Percentiles rank a stretch among this genome's conserved stretches.
Evolutionary conservation across 2,888 invertebrate species (phyloP).

Genomic region (Hydrotaea diabolus): DNA sequence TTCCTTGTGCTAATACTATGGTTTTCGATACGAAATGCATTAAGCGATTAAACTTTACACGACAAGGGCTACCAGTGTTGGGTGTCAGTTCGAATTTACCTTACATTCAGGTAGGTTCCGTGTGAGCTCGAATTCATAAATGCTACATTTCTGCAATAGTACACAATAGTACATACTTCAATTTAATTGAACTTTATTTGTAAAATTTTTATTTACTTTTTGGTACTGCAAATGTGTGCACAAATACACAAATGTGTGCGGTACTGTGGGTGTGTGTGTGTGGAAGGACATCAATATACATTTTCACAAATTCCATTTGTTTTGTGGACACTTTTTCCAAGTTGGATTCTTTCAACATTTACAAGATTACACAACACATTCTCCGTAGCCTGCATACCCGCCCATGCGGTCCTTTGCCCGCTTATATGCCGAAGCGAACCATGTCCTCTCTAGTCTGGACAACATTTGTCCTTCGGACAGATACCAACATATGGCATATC

Average conservation of each 20-base stretch:
- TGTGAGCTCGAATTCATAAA: no score
- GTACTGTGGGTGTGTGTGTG: neutral
- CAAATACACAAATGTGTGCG: no score
- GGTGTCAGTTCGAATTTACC: no score
- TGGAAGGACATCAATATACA: neutral
- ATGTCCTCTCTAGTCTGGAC: neutral
- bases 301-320: slow-evolving; percentile 2
- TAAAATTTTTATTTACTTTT: slow-evolving; percentile 12
- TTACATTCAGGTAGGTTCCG: no score
- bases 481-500: neutral
- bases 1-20: no score
- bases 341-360: slow-evolving; percentile 45
- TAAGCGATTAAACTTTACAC: no score
- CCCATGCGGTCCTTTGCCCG: slow-evolving; percentile 4
- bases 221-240: no score
- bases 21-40: no score
- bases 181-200: neutral
- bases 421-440: neutral
- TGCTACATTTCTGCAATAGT: no score
- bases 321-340: neutral
- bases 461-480: slow-evolving; percentile 46
- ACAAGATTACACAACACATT: slow-evolving; percentile 59
- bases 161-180: no score
- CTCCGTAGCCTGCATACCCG: slow-evolving; percentile 4
- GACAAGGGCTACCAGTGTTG: no score